phyloP scores from a whole-genome alignment of 2,113 vertebrate species.

The Semnornis frantzii region DNA sequence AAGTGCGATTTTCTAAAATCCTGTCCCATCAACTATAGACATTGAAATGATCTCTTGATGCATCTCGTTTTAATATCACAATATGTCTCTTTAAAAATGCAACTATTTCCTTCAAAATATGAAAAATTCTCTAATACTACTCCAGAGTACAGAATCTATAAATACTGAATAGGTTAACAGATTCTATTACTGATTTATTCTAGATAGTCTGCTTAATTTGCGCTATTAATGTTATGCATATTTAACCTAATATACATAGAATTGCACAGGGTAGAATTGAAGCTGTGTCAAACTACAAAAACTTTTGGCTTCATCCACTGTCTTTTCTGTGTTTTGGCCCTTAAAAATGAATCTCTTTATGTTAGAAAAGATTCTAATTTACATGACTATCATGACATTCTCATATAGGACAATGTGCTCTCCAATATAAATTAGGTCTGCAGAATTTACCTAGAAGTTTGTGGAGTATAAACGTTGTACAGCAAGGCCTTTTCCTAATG shows the following conservation, averaged over 20 bases:
- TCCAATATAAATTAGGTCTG: not conserved
- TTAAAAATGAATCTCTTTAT: not conserved
- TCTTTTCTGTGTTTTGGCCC: not conserved
- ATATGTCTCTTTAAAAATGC: not conserved
- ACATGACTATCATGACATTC: not conserved
- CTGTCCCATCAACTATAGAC: not conserved
- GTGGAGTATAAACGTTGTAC: not conserved
- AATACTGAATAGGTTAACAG: not conserved
- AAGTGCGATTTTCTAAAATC: not conserved
- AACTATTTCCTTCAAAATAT: not conserved
- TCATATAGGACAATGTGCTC: not conserved
- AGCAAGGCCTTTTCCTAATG: constrained; percentile 14
- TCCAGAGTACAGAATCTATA: not conserved
- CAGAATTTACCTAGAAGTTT: not conserved
- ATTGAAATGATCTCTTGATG: not conserved
- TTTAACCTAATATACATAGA: not conserved
- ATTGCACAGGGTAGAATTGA: not conserved
- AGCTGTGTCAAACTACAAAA: not conserved
- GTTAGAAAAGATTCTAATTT: not conserved
- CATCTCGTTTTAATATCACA: not conserved
- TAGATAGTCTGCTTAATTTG: not conserved
- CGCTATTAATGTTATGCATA: not conserved
- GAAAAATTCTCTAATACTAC: not conserved
- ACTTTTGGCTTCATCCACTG: not conserved
- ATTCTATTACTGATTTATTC: not conserved